A percentile compares a stretch with the other conserved stretches of the same genome.
Evolutionary conservation across 2,888 invertebrate species (phyloP).

Genomic region (Kuschelorhynchus macadamiae): DNA sequence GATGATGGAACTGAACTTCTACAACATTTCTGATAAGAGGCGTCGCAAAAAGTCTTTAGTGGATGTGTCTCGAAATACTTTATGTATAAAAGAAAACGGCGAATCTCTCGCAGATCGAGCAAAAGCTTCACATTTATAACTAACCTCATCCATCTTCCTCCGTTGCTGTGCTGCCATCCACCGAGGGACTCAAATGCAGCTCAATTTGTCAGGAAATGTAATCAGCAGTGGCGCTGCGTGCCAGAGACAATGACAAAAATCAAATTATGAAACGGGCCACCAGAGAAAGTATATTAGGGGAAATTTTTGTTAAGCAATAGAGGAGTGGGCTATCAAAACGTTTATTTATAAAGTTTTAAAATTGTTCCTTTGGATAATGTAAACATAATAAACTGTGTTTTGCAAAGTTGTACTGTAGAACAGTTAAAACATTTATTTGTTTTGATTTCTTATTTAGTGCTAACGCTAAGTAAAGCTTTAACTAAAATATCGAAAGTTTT

Average conservation of each 20-base stretch:
- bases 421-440: no score
- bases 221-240: slow-evolving; percentile 56
- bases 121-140: slow-evolving; percentile 72
- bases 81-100: slow-evolving; percentile 69
- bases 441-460: no score
- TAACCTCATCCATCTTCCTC: slow-evolving; percentile 72
- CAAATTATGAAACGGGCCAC: slow-evolving; percentile 38
- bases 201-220: slow-evolving; percentile 72
- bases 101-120: slow-evolving; percentile 68
- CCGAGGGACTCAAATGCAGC: slow-evolving; percentile 68
- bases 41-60: slow-evolving; percentile 62
- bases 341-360: no score
- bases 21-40: slow-evolving; percentile 68
- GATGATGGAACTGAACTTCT: slow-evolving; percentile 69
- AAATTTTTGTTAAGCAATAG: slow-evolving; percentile 6
- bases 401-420: no score
- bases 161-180: slow-evolving; percentile 52
- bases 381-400: no score
- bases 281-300: slow-evolving; percentile 11
- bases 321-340: no score
- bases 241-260: slow-evolving; percentile 49
- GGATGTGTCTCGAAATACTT: slow-evolving; percentile 66
- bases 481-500: no score
- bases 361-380: no score
- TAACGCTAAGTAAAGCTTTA: no score